These are phyloP conservation scores for Miltochrista miniata DNA, from an alignment of 2,888 invertebrate genomes.

Conservation along the genomic window DNA sequence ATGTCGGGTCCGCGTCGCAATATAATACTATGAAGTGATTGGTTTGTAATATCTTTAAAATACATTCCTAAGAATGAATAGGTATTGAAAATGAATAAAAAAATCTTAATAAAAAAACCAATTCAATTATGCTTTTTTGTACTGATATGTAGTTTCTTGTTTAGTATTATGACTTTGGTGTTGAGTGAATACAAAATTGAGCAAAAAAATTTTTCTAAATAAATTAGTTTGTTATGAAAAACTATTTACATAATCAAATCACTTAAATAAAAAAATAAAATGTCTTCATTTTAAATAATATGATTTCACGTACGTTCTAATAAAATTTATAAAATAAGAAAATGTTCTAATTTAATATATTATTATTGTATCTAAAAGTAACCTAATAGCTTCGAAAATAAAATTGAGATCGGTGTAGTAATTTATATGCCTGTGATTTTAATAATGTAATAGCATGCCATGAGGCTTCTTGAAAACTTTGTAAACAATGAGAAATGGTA, in stretches of 20 bases:
- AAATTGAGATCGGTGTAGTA: slow-evolving; percentile 78
- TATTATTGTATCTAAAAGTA: slow-evolving; percentile 50
- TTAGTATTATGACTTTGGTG: slow-evolving; percentile 82
- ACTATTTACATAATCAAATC: slow-evolving; percentile 60
- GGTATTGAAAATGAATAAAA: slow-evolving; percentile 3
- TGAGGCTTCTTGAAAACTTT: slow-evolving; percentile 19
- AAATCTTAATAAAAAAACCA: slow-evolving; percentile 15
- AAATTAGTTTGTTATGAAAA: slow-evolving; percentile 69
- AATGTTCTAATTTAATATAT: slow-evolving; percentile 47
- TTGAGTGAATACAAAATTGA: slow-evolving; percentile 81
- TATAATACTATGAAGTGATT: too few relatives aligned
- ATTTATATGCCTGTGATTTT: slow-evolving; percentile 47
- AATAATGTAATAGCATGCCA: slow-evolving; percentile 46
- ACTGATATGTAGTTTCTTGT: slow-evolving; percentile 74
- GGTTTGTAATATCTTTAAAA: too few relatives aligned
- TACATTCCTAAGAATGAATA: not conserved
- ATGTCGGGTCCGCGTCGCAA: too few relatives aligned
- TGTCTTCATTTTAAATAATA: slow-evolving; percentile 75
- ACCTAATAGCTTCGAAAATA: slow-evolving; percentile 80
- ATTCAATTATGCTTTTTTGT: slow-evolving; percentile 76
- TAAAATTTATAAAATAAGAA: slow-evolving; percentile 63
- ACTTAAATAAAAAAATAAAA: slow-evolving; percentile 65
- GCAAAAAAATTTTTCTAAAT: slow-evolving; percentile 82
- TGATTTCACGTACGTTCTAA: slow-evolving; percentile 56
- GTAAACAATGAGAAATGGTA: slow-evolving; percentile 12